Conservation (phyloP, 2,113 vertebrate species). For the Phoxinus phoxinus region DNA sequence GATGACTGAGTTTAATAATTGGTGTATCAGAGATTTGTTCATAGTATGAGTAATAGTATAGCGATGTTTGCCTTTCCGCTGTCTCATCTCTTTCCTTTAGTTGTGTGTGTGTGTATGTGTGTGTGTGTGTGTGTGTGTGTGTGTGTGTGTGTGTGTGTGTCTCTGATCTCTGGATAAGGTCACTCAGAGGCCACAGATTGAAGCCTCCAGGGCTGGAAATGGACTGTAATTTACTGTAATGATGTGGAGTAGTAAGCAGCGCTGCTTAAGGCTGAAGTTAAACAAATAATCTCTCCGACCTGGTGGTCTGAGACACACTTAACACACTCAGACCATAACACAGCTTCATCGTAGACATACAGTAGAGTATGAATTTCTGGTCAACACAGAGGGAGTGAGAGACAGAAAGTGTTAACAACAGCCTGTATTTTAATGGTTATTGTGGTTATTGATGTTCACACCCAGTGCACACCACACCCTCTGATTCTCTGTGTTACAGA, state of each 20-base stretch:
- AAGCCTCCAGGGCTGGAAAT: constrained; percentile 35
- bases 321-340: background rate
- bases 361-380: background rate
- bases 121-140: too few relatives aligned
- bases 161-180: constrained; percentile 28
- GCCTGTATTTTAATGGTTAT: background rate
- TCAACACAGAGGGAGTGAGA: background rate
- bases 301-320: constrained; percentile 39
- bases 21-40: background rate
- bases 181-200: constrained; percentile 23
- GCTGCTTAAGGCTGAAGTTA: constrained; percentile 40
- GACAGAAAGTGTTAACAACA: background rate
- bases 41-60: too few relatives aligned
- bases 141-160: too few relatives aligned
- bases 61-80: background rate
- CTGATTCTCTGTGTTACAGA: background rate
- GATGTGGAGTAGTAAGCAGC: constrained; percentile 42
- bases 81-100: constrained; percentile 1
- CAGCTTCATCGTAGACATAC: background rate
- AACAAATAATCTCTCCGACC: constrained; percentile 46
- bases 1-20: background rate
- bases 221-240: constrained; percentile 50
- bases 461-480: constrained; percentile 9
- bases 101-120: too few relatives aligned
- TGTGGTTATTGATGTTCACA: constrained; percentile 7